phyloP scores from a whole-genome alignment of 2,797 vertebrate species.

The Megalops cyprinoides region DNA sequence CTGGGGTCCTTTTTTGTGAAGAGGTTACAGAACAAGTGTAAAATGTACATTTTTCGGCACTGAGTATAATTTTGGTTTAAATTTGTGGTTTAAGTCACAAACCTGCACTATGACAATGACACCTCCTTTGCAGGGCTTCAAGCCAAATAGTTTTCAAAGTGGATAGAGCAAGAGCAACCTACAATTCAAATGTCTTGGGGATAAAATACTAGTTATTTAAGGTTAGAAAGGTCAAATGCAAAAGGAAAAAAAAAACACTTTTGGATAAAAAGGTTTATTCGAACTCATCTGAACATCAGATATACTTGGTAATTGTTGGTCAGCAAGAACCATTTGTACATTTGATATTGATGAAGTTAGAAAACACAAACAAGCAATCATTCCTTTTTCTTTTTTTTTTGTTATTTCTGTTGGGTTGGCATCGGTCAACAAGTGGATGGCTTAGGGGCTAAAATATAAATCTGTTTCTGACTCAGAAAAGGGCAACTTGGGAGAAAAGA shows the following conservation, averaged over 20 bases:
- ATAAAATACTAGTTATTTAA: background rate
- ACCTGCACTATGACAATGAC: no score
- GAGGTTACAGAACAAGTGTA: no score
- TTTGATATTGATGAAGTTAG: slow-evolving; percentile 85
- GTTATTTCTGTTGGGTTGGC: slow-evolving; percentile 27
- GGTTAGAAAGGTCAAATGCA: background rate
- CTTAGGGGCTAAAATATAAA: slow-evolving; percentile 39
- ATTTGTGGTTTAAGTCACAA: no score
- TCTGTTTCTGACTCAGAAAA: background rate
- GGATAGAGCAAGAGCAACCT: no score
- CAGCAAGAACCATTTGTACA: slow-evolving; percentile 87
- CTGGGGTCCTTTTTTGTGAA: no score
- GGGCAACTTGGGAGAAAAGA: background rate
- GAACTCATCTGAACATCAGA: slow-evolving; percentile 93
- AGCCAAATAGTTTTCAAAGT: no score
- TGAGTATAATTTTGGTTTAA: no score
- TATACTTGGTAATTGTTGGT: slow-evolving; percentile 83
- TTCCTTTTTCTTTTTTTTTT: slow-evolving; percentile 24
- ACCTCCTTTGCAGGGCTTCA: no score
- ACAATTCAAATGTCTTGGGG: background rate
- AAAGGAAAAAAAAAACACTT: slow-evolving; percentile 33
- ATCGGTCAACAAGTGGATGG: slow-evolving; percentile 17
- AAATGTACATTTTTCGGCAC: no score
- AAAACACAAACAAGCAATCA: slow-evolving; percentile 72
- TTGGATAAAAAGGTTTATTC: slow-evolving; percentile 75